phyloP scores from a whole-genome alignment of 2,797 vertebrate genomes.

The Hippoglossus hippoglossus region DNA sequence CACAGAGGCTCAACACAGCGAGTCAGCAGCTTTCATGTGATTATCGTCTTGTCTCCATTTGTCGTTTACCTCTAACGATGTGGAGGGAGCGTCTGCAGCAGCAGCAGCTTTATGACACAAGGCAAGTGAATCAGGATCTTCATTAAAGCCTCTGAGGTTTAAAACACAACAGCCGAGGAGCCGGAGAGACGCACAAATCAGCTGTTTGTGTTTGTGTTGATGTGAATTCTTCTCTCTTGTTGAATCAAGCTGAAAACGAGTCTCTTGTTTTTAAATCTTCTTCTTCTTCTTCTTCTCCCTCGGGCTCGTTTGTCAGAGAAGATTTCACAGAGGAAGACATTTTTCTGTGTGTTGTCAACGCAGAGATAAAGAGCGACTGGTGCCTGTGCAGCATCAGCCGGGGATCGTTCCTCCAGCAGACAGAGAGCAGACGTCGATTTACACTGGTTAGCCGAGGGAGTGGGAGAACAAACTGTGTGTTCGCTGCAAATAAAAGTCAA shows the following conservation, averaged over 20 bases:
- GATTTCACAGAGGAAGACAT: background rate
- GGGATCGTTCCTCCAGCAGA: constrained; percentile 10
- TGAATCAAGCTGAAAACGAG: background rate
- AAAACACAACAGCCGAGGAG: no score
- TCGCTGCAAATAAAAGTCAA: no score
- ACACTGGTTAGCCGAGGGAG: constrained; percentile 2
- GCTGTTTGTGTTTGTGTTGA: background rate
- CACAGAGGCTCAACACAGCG: no score
- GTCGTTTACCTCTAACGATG: no score
- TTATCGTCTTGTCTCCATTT: no score
- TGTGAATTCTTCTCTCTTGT: no score
- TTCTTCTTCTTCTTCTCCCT: background rate
- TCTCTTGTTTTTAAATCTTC: background rate
- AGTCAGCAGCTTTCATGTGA: no score
- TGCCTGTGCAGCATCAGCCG: constrained; percentile 13
- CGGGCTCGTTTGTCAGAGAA: background rate
- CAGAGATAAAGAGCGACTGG: constrained; percentile 12
- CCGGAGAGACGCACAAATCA: no score
- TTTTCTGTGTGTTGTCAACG: background rate
- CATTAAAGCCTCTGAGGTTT: background rate
- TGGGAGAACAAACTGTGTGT: background rate
- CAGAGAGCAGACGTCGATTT: constrained; percentile 1
- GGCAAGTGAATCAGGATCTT: no score
- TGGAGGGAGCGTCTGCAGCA: no score
- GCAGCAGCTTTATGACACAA: no score